Evolutionary conservation across 2,888 invertebrate species (phyloP), one percentile per base, ranked within the genome.

Genomic region (Orchesella flavescens): DNA sequence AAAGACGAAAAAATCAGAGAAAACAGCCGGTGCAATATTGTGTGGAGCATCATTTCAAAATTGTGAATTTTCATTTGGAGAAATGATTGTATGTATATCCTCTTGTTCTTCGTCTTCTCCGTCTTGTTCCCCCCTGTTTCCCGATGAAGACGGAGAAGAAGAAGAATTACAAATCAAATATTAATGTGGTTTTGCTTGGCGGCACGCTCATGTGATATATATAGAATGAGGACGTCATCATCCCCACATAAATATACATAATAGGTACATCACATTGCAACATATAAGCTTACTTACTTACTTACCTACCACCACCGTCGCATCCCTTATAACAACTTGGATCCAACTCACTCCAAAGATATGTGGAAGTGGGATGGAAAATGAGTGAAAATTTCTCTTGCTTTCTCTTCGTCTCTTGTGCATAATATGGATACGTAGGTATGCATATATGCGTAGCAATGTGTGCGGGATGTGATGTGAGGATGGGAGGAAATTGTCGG

Each of bases 121-220:
- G 7, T 34, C 34, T 34, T 34, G 34, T 34, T 34, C 7, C 34
- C 34, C 34, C 34, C n/a, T 34, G 2, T 34, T 34, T 7, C 7
- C 34, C 34, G 34, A 34, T 7, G 3, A 34, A 34, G 34, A 34
- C 34, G 77, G 69, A 76, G 68, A 69, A 61, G 44, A 77, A 61
- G 74, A 75, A 53, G 84, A 84, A 84, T 84, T 81, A 84, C 84
- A 84, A 84, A 84, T 84, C 76, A 84, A 84, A 84, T 84, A 84
- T 84, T 84, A 81, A 84, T 84, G 77, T 66, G 84, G 76, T 80
- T 84, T 76, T 63, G 73, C 63, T 68, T 57, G 63, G 65, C 65
- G 63, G 63, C 34, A 34, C 34, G 34, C 34, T 34, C 34, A 34
- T 34, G 34, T 34, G 17, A 69, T 44, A 49, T 69, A 17, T 17